Base-by-base conservation (phyloP, 2,113 vertebrate genomes). In the Hippocampus zosterae region DNA sequence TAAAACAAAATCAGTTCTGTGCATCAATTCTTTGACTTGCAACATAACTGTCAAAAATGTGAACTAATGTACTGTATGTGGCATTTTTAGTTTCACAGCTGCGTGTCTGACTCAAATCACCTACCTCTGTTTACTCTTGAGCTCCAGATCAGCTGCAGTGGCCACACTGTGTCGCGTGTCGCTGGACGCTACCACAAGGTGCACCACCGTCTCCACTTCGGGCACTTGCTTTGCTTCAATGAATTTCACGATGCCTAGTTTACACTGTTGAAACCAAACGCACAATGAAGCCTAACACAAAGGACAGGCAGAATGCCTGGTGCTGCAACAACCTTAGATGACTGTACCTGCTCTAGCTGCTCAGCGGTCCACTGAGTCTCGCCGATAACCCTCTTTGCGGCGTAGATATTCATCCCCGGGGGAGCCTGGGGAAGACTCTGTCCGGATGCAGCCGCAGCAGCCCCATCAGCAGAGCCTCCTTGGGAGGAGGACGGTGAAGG, bases 101-200 rank as follows among this genome's bases (percentile, higher is more conserved):
- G 3, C 56, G 3, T 61, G 59, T 8, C 19, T 63, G 37, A n/a
- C 5, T 25, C 3, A 50, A 19, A 12, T 19, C 0, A 18, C 66
- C 48, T 81, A 98, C 96, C 97, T 98, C 78, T 98, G 97, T 77
- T 96, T 98, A 92, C 97, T 98, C 84, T 95, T 98, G 57, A 99
- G 83, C 74, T 99, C 96, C 77, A 98, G 92, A 79, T 99, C 97
- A 19, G 97, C 97, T 8, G 97, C 97, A 0, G 97, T 98, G 27
- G 97, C 97, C 50, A 99, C 97, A 13, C 96, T 94, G 79, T 99
- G 97, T 61, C 96, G 90, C 2, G 97, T 98, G 85, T 99, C 97
- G 59, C 97, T 99, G 48, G 97, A 98, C 2, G 97, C 97, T 65
- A 98, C 92, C 67, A 98, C 96, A 81, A 98, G 86, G 83, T 98